Evolutionary conservation across 2,888 invertebrate species (phyloP), one percentile per base, ranked within the genome.

Genomic region (Ganaspis brasiliensis): DNA sequence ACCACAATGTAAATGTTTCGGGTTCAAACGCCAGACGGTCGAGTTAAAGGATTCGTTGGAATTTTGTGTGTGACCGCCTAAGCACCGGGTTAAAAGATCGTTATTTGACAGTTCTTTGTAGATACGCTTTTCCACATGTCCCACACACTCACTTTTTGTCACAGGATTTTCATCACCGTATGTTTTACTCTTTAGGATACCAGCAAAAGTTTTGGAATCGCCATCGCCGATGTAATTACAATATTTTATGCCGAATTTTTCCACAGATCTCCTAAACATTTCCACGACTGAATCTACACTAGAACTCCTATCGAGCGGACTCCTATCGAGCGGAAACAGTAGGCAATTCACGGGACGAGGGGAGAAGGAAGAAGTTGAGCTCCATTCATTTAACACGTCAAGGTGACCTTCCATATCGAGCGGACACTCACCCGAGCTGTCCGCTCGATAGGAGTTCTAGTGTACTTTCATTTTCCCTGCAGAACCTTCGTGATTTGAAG

Each of bases 151-250:
- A 31, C 6, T 31, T 31, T 31, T 31, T n/a, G n/a, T n/a, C n/a
- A n/a, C n/a, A n/a, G n/a, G n/a, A n/a, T n/a, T n/a, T n/a, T n/a
- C n/a, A n/a, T n/a, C n/a, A n/a, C n/a, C 21, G 2, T 55, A 55
- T 0, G 52, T n/a, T 8, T 55, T 55, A 0, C 1, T 1, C 0
- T 16, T 10, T 0, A 19, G 0, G 61, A 81, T 73, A 14, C 16
- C 79, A 31, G 1, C 19, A 63, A 73, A 82, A 2, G 78, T 82
- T 78, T 81, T 82, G 1, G 80, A 74, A 57, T 82, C 81, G 24
- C 73, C 76, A 12, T 83, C 80, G 45, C 77, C 80, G 10, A 81
- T 81, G 16, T 83, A 82, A 74, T 79, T 82, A 12, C 55, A 21
- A 35, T 83, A 81, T 21, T 52, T 78, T 8, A 79, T 76, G 16